phyloP scores from a whole-genome alignment of 2,888 invertebrate species.

The Mamestra brassicae region DNA sequence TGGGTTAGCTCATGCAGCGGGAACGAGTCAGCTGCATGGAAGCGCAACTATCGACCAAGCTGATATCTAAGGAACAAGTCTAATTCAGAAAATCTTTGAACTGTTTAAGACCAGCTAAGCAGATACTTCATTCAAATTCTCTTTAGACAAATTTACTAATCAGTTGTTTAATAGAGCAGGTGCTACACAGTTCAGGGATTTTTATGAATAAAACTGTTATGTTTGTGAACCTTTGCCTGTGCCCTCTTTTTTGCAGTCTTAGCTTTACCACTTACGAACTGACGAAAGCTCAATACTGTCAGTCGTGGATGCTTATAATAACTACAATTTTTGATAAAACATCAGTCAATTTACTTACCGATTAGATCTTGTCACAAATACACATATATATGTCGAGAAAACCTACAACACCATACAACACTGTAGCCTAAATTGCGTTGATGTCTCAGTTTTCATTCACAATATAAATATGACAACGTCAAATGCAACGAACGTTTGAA shows the following conservation, averaged over 20 bases:
- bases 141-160: not conserved
- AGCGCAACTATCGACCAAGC: not conserved
- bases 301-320: too few relatives aligned
- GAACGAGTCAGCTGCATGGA: not conserved
- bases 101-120: not conserved
- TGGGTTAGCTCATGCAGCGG: not conserved
- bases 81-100: not conserved
- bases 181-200: not conserved
- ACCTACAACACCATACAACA: not conserved
- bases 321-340: not conserved
- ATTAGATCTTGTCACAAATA: constrained; percentile 10
- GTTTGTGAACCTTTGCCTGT: not conserved
- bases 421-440: constrained; percentile 18
- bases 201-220: not conserved
- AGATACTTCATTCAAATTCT: not conserved
- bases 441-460: constrained; percentile 4
- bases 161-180: too few relatives aligned
- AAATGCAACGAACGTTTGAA: constrained; percentile 23
- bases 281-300: not conserved
- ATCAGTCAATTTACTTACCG: constrained; percentile 15
- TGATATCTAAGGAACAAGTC: not conserved
- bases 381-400: not conserved
- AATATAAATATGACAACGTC: constrained; percentile 30
- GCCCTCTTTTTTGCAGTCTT: too few relatives aligned
- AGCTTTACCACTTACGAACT: not conserved